Evolutionary conservation across 2,888 invertebrate genomes (phyloP).

Genomic region (Neoitamus cyanurus): DNA sequence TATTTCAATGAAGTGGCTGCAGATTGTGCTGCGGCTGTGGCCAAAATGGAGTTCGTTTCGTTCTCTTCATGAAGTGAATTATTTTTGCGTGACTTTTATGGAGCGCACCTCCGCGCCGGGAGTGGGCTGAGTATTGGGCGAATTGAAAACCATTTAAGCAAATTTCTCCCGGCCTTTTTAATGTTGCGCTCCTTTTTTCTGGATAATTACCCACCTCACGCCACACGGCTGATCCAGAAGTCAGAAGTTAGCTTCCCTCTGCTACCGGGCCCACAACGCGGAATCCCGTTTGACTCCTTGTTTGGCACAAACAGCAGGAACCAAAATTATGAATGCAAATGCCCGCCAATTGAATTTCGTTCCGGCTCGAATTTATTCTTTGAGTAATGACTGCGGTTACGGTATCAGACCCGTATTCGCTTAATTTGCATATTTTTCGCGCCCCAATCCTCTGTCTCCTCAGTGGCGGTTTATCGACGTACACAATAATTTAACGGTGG

Average conservation of each 20-base stretch:
- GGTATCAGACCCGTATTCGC: neutral
- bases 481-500: neutral
- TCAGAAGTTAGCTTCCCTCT: neutral
- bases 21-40: neutral
- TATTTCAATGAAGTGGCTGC: neutral
- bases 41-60: neutral
- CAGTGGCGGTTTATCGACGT: neutral
- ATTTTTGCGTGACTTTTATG: neutral
- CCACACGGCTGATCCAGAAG: neutral
- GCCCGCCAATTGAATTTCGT: neutral
- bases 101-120: neutral
- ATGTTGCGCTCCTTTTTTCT: no score
- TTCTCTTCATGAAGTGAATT: neutral
- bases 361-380: neutral
- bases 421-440: conserved; percentile 1
- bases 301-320: conserved; percentile 1
- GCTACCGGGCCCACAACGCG: neutral
- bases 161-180: neutral
- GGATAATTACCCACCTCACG: no score
- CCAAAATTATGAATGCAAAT: conserved; percentile 1
- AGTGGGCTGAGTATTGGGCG: neutral
- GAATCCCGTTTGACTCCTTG: neutral
- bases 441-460: neutral
- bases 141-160: neutral
- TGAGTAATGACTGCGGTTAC: neutral